These are phyloP conservation scores for Thyatira batis DNA, from an alignment of 2,888 invertebrate species.

Conservation along the genomic window DNA sequence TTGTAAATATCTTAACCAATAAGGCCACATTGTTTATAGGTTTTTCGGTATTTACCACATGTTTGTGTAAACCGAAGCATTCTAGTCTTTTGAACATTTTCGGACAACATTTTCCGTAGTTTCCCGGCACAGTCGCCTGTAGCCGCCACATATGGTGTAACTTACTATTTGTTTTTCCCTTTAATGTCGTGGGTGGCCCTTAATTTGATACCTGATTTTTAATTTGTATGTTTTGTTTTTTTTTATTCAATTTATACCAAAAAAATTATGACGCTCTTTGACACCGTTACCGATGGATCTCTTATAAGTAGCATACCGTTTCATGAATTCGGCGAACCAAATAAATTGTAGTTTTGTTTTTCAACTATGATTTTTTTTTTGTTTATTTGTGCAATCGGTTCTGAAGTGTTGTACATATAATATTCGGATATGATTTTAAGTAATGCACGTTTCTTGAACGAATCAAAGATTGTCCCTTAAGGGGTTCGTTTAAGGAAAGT, in stretches of 20 bases:
- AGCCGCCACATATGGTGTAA: constrained; percentile 10
- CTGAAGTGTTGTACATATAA: constrained; percentile 71
- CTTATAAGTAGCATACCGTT: constrained; percentile 53
- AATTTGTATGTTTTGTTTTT: constrained; percentile 56
- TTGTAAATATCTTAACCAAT: constrained; percentile 66
- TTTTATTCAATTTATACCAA: constrained; percentile 79
- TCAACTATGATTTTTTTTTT: constrained; percentile 59
- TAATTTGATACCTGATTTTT: constrained; percentile 72
- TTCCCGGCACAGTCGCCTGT: constrained; percentile 10
- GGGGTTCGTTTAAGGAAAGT: constrained; percentile 31
- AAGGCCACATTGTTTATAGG: constrained; percentile 53
- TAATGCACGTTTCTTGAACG: constrained; percentile 43
- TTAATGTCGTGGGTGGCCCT: constrained; percentile 29
- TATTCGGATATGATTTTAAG: constrained; percentile 49
- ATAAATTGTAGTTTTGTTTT: constrained; percentile 61
- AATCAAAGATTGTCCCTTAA: constrained; percentile 50
- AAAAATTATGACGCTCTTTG: constrained; percentile 75
- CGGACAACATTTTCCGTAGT: constrained; percentile 24
- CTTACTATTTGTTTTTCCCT: constrained; percentile 13
- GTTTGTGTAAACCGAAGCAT: constrained; percentile 56
- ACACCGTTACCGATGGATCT: constrained; percentile 81
- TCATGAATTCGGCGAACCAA: constrained; percentile 70
- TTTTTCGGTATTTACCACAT: constrained; percentile 27
- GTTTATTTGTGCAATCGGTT: constrained; percentile 32
- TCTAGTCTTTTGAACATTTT: constrained; percentile 70